Evolutionary conservation across 1,140 invertebrate genomes (phyloP), one percentile per base, ranked within the genome.

Genomic region (Listronotus oregonensis): DNA sequence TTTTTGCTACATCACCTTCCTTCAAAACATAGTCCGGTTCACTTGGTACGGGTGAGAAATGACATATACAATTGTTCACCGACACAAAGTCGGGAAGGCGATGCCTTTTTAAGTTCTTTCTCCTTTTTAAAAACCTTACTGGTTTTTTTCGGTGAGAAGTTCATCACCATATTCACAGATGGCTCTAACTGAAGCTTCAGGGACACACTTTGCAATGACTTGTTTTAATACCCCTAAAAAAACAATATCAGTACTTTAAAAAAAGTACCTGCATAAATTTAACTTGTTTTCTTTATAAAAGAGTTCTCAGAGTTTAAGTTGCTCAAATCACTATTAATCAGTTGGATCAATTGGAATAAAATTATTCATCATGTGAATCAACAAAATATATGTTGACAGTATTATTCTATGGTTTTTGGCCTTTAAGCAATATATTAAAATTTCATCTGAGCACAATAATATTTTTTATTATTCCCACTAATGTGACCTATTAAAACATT

Each of bases 51-150:
- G 98, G 98, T 46, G 96, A 98, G 80, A 92, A 99, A 79, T 99
- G 97, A 80, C 97, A 99, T 78, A 99, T 97, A 83, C 96, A 98
- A 81, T 99, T 99, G 81, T 99, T 99, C 9, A 99, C 91, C 18
- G 97, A 99, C 64, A 99, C 87, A 84, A 99, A 37, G 96, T 98
- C 40, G 98, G 98, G 81, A 99, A 99, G 40, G 97, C 97, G 77
- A 99, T 97, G 77, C 95, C 95, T 82, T 99, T 77, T 96, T 97
- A 69, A 98, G 84, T 69, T 98, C 95, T 79, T 99, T 99, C 77
- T 99, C 95, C 78, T 97, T 98, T 82, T 98, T 99, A 81, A 97
- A 99, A 59, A 97, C 91, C 82, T 96, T 98, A 66, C 86, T 88
- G 50, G 96, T 98, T 83, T 98, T n/a, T 96, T 74, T 99, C 96